phyloP scores from a whole-genome alignment of 2,888 invertebrate species.

The Drymonia ruficornis region DNA sequence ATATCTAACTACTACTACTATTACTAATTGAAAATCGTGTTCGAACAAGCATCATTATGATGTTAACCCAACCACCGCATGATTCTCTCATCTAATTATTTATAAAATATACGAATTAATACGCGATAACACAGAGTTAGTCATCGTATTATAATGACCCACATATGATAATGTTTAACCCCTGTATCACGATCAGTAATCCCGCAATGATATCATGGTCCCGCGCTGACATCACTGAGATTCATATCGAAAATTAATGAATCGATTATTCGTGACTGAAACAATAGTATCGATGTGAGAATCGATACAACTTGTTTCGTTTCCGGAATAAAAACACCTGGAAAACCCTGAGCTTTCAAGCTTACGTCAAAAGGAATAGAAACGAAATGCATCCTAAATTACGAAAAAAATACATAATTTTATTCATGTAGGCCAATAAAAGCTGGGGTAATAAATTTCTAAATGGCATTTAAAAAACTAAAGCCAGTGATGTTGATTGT shows the following conservation, averaged over 20 bases:
- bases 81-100: background rate
- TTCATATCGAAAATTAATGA: conserved; percentile 21
- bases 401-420: no score
- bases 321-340: background rate
- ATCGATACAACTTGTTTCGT: background rate
- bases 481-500: background rate
- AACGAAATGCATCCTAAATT: no score
- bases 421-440: no score
- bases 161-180: conserved; percentile 18
- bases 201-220: conserved; percentile 6
- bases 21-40: no score
- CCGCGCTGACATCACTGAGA: conserved; percentile 23
- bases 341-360: background rate
- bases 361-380: no score
- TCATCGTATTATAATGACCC: conserved; percentile 29
- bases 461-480: background rate
- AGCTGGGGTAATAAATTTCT: no score
- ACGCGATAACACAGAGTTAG: conserved; percentile 19
- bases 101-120: conserved; percentile 8
- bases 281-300: background rate
- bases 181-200: conserved; percentile 34
- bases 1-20: no score
- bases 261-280: conserved; percentile 4
- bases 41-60: background rate
- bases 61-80: background rate